Base-by-base conservation (phyloP, 2,888 invertebrate species). In the Monoplex corrugatus region DNA sequence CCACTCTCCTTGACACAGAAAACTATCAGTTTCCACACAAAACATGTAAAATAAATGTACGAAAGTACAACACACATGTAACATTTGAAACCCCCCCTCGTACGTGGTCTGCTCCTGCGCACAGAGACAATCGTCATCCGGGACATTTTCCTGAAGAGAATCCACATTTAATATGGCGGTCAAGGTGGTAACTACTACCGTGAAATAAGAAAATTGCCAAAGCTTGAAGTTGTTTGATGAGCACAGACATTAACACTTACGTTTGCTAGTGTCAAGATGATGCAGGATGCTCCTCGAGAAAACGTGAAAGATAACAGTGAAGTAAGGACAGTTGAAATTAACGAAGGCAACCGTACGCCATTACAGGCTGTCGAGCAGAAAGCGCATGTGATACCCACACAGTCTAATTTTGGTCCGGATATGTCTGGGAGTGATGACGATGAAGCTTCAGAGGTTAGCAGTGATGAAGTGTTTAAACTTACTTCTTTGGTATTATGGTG, bases 351-450 rank as follows among this genome's bases (percentile, higher is more conserved):
- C 92, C 93, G 92, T 92, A 93, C 93, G 92, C 89, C 93, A 92
- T 89, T 92, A 63, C 92, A 91, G 89, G 89, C 91, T 89, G 87
- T 90, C 87, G 92, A 91, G 86, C 91, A 92, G 86, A 91, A 92
- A 90, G 87, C 93, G 96, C 97, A 98, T 96, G 90, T 90, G 89
- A 91, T 92, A 90, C 90, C 93, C n/a, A 92, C 93, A 88, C 92
- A 93, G 89, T 93, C 93, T 44, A 98, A 98, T 97, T 98, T 97
- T 97, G 98, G 98, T 97, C 98, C 98, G 96, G 98, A 98, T 97
- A 97, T 98, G 96, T 98, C 98, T 95, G 98, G 98, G 97, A 98
- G 98, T 96, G 98, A 98, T 96, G 98, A 98, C 97, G 98, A 98
- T 96, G 98, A 98, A 97, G 98, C 98, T 96, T 98, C 98, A 95